phyloP scores from a whole-genome alignment of 2,888 invertebrate genomes.

The Tupiocoris notatus region DNA sequence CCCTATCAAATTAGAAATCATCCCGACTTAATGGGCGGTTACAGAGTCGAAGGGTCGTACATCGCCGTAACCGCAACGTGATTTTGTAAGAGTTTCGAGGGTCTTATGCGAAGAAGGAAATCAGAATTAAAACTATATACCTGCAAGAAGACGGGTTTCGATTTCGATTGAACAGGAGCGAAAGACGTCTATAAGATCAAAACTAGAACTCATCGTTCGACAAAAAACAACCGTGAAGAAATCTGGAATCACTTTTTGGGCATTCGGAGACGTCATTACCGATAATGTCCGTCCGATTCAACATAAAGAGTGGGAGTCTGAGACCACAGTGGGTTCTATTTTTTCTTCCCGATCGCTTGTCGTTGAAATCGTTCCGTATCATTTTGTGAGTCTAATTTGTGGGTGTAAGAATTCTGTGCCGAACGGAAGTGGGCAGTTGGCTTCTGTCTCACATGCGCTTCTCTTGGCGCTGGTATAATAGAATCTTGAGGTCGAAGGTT shows the following conservation, averaged over 20 bases:
- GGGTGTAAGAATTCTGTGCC: constrained; percentile 2
- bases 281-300: constrained; percentile 14
- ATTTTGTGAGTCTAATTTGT: constrained; percentile 24
- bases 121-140: constrained; percentile 38
- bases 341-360: not conserved
- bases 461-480: too few relatives aligned
- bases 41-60: constrained; percentile 14
- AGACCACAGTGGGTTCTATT: not conserved
- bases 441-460: not conserved
- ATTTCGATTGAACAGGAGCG: not conserved
- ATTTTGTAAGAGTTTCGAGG: constrained; percentile 4
- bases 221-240: constrained; percentile 2
- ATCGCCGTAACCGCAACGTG: constrained; percentile 42
- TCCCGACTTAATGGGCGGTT: constrained; percentile 29
- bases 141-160: not conserved
- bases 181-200: not conserved
- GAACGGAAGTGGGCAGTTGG: constrained; percentile 38
- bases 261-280: constrained; percentile 34
- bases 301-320: not conserved
- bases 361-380: not conserved
- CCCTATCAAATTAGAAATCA: constrained; percentile 43
- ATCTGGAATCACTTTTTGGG: not conserved
- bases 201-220: too few relatives aligned
- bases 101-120: too few relatives aligned
- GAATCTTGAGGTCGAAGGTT: too few relatives aligned